Conservation (phyloP, 2,113 vertebrate species). For the Cyanocitta stelleri region DNA sequence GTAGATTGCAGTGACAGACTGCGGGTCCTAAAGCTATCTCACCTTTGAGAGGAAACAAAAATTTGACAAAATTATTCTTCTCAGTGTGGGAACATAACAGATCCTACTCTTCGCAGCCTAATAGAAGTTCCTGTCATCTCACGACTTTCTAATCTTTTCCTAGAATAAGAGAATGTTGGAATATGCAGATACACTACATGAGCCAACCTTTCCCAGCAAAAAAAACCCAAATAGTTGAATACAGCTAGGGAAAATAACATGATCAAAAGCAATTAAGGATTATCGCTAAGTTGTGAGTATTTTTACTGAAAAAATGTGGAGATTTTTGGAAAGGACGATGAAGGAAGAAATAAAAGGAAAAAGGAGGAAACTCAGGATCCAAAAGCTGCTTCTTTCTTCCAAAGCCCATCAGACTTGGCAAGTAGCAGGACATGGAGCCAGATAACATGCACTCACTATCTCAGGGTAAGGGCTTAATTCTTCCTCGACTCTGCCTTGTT, state of each 20-base stretch:
- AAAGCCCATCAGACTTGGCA: background rate
- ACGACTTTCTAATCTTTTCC: background rate
- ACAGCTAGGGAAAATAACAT: background rate
- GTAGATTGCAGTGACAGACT: background rate
- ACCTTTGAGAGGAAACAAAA: background rate
- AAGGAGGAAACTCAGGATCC: background rate
- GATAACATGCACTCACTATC: fast-evolving
- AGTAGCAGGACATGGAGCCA: background rate
- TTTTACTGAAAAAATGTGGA: background rate
- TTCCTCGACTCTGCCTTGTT: background rate
- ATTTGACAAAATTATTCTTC: background rate
- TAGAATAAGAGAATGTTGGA: background rate
- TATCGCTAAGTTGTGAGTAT: background rate
- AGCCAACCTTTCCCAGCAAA: background rate
- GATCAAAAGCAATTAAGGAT: background rate
- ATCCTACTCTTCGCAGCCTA: background rate
- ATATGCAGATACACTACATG: background rate
- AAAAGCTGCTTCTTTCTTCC: background rate
- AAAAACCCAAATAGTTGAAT: background rate
- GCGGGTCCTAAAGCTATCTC: background rate
- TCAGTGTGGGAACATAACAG: background rate
- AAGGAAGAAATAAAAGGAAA: background rate
- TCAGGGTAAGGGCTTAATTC: background rate
- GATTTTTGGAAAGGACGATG: background rate
- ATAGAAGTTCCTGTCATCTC: background rate